Evolutionary conservation across 2,888 invertebrate species (phyloP), one percentile per base, ranked within the genome.

Genomic region (Xanthia icteritia): DNA sequence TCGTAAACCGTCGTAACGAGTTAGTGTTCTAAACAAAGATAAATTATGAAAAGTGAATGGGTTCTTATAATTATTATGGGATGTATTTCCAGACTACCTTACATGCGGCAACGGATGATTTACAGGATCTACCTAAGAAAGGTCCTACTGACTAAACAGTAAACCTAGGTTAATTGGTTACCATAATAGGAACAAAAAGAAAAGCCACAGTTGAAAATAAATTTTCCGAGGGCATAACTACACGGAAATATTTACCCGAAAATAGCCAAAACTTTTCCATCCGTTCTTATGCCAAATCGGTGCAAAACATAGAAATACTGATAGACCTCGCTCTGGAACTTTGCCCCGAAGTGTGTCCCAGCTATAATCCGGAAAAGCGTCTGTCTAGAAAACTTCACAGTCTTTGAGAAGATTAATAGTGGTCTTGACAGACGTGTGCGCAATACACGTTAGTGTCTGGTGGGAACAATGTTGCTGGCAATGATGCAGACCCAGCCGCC

Each of bases 361-460:
- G 73, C 74, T 79, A 67, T 80, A 81, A 81, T 83, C 78, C 77
- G 78, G 80, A 86, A 82, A 90, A 87, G 82, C 81, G 76, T 82
- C 74, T 83, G 85, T 82, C 76, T 78, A 79, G 63, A 83, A 87
- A 87, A 86, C 76, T 76, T 68, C 73, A 64, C 65, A 79, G 77
- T 85, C 81, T 79, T 81, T 84, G 39, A 76, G 81, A 93, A 94
- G 94, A 95, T 95, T 94, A 95, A 95, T 95, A 94, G 93, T 93
- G 85, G 81, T 94, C 92, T 85, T 94, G 95, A 95, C 93, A 93
- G 94, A 95, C 93, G 91, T 90, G 90, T 92, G 91, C 91, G 91
- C 90, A 92, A 85, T 89, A 87, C 86, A 88, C 89, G 91, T 89
- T 90, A 87, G 87, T 91, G 91, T 92, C 92, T 91, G 89, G 89